Base-by-base conservation (phyloP, 2,797 vertebrate genomes). In the Adrianichthys oophorus region DNA sequence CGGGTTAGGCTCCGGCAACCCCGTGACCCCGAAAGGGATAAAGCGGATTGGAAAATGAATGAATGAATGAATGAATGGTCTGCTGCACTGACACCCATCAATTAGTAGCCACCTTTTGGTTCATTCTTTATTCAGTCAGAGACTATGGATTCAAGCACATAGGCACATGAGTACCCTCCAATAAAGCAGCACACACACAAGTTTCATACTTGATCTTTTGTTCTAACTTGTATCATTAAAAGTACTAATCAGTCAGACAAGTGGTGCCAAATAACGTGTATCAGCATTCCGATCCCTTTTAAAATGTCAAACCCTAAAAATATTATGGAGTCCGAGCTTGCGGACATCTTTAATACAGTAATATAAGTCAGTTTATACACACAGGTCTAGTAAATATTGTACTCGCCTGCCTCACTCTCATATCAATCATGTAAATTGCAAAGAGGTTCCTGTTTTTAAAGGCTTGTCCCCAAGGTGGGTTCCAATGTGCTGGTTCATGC, bases 91-190 rank as follows among this genome's bases (percentile, higher is more conserved):
- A 85, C 70, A 83, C 71, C 67, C 54, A 50, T 17, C 62, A 62
- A 80, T 80, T 76, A 76, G 58, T 53, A 63, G 63, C 66, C 65
- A 74, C 66, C 70, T 74, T 69, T 74, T 83, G 51, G 79, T 66
- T 83, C 72, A 81, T 74, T 78, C 54, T 65, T 56, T 53, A 5
- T 19, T 82, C 65, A 83, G 68, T 79, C 74, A 86, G 65, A 24
- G 47, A 63, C 61, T 57, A 50, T 10, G 18, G 10, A 56, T 62
- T 62, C 45, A 65, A 65, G 29, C 29, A 61, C 12, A 26, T n/a
- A 51, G 1, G 17, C 17, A 47, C 8, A 55, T n/a, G n/a, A 18
- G 16, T n/a, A 41, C 14, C 15, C 6, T 48, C 21, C 14, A 15
- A 4, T 61, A 1, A 24, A 47, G 41, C 24, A 37, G 17, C 1